Evolutionary conservation across 1,140 invertebrate genomes (phyloP).

Genomic region (Formica selysi): DNA sequence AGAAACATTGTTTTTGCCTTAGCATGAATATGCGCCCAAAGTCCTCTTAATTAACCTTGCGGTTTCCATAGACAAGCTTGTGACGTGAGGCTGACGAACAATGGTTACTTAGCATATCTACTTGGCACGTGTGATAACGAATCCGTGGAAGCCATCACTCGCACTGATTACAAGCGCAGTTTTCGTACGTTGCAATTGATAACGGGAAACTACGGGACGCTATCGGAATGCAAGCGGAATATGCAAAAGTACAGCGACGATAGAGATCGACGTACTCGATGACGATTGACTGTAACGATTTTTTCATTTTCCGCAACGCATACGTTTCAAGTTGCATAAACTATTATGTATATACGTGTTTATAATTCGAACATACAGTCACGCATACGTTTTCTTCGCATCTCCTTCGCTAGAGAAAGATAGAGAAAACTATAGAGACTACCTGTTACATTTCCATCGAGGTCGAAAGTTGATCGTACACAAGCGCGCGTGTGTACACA

Average conservation of each 20-base stretch:
- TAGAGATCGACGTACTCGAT: conserved; percentile 5
- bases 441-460: conserved; percentile 74
- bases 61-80: conserved; percentile 43
- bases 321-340: conserved; percentile 4
- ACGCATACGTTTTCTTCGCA: conserved; percentile 34
- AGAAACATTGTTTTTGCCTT: conserved; percentile 41
- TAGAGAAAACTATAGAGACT: conserved; percentile 27
- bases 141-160: conserved; percentile 9
- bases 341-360: conserved; percentile 10
- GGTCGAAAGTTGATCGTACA: conserved; percentile 66
- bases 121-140: conserved; percentile 2
- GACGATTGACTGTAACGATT: conserved; percentile 19
- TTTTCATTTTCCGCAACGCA: neutral
- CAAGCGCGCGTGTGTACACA: conserved; percentile 7
- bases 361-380: conserved; percentile 30
- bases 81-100: conserved; percentile 11
- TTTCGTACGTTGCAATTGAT: conserved; percentile 35
- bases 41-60: conserved; percentile 53
- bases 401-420: neutral
- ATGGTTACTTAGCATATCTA: conserved; percentile 52
- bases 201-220: neutral
- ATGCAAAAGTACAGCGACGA: neutral
- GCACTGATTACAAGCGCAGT: conserved; percentile 15
- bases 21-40: conserved; percentile 31
- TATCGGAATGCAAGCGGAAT: neutral